Evolutionary conservation across 2,888 invertebrate species (phyloP).

Genomic region (Pristionchus entomophagus): DNA sequence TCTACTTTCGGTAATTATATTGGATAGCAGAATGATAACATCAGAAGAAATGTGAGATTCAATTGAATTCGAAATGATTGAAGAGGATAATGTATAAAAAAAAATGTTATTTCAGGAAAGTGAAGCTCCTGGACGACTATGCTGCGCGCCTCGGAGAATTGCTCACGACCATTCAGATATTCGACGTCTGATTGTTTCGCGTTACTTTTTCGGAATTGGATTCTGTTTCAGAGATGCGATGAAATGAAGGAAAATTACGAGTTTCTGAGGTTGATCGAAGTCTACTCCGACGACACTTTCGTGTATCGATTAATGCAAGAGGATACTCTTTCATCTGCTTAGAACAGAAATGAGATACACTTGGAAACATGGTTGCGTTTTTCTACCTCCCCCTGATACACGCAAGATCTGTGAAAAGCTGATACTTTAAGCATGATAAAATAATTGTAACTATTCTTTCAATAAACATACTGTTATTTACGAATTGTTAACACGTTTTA

Average conservation of each 20-base stretch:
- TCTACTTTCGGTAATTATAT: neutral
- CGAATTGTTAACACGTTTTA: too few relatives aligned
- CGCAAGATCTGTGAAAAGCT: too few relatives aligned
- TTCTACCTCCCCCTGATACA: too few relatives aligned
- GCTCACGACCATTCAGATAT: neutral
- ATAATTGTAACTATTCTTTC: too few relatives aligned
- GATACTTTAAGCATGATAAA: too few relatives aligned
- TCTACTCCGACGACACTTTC: neutral
- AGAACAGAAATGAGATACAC: too few relatives aligned
- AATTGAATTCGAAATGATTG: too few relatives aligned
- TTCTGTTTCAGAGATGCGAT: neutral
- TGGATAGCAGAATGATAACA: too few relatives aligned
- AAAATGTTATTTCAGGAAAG: neutral
- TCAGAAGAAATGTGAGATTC: too few relatives aligned
- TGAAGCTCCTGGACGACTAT: neutral
- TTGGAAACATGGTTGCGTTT: too few relatives aligned
- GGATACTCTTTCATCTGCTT: neutral
- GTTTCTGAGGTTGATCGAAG: conserved; percentile 6
- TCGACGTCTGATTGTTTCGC: neutral
- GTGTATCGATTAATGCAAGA: neutral
- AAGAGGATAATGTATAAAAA: too few relatives aligned
- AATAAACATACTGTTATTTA: too few relatives aligned
- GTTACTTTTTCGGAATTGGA: neutral
- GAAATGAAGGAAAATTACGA: neutral
- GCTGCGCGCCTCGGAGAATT: neutral